A percentile compares a stretch with the other conserved stretches of the same genome.
These are phyloP conservation scores for Sturnira hondurensis DNA, from an alignment of 2,113 vertebrate genomes.

Conservation along the genomic window DNA sequence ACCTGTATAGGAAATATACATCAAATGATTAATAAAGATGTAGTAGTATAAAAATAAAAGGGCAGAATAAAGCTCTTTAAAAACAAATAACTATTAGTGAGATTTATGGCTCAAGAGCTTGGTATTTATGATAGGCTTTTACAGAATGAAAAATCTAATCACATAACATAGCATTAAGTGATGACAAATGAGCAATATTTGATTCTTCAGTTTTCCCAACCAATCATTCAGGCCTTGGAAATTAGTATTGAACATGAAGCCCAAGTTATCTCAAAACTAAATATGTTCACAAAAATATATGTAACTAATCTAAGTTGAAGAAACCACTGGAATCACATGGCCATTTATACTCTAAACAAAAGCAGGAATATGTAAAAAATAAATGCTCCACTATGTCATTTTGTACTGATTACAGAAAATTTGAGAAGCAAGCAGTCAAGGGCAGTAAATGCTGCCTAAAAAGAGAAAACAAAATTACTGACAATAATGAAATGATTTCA, in stretches of 20 bases:
- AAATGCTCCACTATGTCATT: constrained; percentile 7
- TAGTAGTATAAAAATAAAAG: neutral
- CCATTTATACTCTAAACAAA: constrained; percentile 47
- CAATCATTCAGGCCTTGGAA: neutral
- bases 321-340: constrained; percentile 45
- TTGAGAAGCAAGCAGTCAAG: constrained; percentile 56
- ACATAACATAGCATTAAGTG: neutral
- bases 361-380: constrained; percentile 15
- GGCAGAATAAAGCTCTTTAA: neutral
- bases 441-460: constrained; percentile 51
- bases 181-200: neutral
- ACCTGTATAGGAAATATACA: neutral
- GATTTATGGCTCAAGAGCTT: neutral
- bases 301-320: constrained; percentile 28
- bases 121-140: neutral
- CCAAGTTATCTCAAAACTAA: constrained; percentile 45
- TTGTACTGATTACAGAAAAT: constrained; percentile 47
- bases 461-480: constrained; percentile 61
- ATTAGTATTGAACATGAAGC: constrained; percentile 39
- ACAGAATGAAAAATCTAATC: constrained; percentile 27
- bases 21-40: neutral
- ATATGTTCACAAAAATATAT: constrained; percentile 25
- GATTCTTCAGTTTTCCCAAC: constrained; percentile 5
- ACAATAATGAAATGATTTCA: constrained; percentile 63
- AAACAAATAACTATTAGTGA: constrained; percentile 26